Conservation (phyloP, 2,797 vertebrate species). For the Lepilemur septentrionalis region DNA sequence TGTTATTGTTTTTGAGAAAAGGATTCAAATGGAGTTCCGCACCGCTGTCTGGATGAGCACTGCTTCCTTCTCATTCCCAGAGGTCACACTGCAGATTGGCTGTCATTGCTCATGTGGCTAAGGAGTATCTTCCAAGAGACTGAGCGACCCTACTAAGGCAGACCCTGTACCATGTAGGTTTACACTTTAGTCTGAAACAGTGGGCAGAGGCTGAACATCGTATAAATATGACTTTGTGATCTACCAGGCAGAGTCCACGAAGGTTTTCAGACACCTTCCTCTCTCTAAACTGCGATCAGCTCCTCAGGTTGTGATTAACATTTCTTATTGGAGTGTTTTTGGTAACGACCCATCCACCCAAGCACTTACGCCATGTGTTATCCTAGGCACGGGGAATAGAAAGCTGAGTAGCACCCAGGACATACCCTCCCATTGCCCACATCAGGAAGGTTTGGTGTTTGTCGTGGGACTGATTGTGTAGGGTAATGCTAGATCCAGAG, state of each 20-base stretch:
- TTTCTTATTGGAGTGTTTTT: background rate
- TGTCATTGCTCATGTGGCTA: background rate
- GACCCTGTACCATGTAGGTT: background rate
- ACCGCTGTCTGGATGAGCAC: background rate
- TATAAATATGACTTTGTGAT: background rate
- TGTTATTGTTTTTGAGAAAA: background rate
- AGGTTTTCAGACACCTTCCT: background rate
- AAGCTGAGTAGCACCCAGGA: background rate
- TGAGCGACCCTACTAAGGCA: background rate
- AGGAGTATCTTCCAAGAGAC: background rate
- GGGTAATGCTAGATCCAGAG: background rate
- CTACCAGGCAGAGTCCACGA: background rate
- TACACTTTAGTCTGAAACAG: background rate
- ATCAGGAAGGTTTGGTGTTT: accelerated
- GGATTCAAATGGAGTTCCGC: background rate
- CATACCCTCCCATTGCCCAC: background rate
- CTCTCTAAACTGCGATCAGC: background rate
- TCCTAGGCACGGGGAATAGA: background rate
- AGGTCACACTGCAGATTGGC: background rate
- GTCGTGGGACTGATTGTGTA: background rate
- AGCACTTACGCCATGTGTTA: accelerated
- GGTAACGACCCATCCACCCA: background rate
- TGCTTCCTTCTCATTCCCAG: background rate
- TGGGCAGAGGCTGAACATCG: background rate
- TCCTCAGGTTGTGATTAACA: background rate